A percentile compares a stretch with the other conserved stretches of the same genome.
Evolutionary conservation across 2,888 invertebrate species (phyloP).

Genomic region (Drosophila dives): DNA sequence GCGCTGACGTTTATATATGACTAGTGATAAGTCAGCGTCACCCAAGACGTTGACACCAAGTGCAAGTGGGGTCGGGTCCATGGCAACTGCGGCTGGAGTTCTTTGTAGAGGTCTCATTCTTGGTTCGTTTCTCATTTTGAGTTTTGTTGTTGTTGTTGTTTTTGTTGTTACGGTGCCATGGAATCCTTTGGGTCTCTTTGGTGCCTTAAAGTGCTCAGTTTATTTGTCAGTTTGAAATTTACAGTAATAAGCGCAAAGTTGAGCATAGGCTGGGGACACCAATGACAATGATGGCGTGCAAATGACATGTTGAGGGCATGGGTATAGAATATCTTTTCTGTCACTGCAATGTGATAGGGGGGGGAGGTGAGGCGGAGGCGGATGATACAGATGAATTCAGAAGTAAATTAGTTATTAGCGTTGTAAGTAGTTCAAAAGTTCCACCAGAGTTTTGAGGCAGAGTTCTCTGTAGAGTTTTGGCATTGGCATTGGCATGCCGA

Average conservation of each 20-base stretch:
- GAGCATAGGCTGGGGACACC: conserved; percentile 67
- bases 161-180: conserved; percentile 67
- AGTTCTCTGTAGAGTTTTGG: conserved; percentile 33
- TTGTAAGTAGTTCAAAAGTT: conserved; percentile 76
- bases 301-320: conserved; percentile 43
- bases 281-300: conserved; percentile 27
- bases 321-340: background rate
- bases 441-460: conserved; percentile 53
- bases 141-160: conserved; percentile 21
- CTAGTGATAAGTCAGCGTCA: conserved; percentile 76
- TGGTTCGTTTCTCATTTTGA: conserved; percentile 42
- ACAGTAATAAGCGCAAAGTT: conserved; percentile 69
- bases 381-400: conserved; percentile 38
- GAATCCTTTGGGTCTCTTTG: conserved; percentile 72
- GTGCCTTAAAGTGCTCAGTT: conserved; percentile 68
- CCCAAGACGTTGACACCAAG: conserved; percentile 59
- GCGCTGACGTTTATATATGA: conserved; percentile 75
- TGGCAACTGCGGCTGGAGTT: conserved; percentile 8
- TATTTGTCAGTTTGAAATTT: conserved; percentile 79
- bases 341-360: background rate
- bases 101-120: background rate
- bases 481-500: conserved; percentile 47
- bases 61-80: conserved; percentile 54
- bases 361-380: background rate
- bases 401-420: conserved; percentile 81